Evolutionary conservation across 2,797 vertebrate genomes (phyloP).

Genomic region (Channallabes apus): DNA sequence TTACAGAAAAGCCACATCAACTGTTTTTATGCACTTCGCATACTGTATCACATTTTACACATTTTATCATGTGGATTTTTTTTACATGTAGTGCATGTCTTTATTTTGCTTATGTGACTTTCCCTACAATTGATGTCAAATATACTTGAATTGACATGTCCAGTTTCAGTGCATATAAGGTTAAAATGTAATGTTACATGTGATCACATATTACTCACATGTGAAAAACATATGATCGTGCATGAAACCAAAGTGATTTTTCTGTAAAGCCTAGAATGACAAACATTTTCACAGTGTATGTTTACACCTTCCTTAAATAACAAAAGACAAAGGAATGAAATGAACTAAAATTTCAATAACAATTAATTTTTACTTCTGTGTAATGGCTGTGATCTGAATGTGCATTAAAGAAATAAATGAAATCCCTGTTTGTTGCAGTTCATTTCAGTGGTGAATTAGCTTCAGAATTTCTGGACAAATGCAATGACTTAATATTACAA

Average conservation of each 20-base stretch:
- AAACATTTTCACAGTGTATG: slow-evolving; percentile 24
- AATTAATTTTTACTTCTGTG: background rate
- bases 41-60: background rate
- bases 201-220: slow-evolving; percentile 9
- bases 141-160: background rate
- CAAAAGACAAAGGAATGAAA: slow-evolving; percentile 19
- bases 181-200: background rate
- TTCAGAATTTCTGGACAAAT: slow-evolving; percentile 30
- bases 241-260: background rate
- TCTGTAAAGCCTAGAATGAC: background rate
- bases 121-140: background rate
- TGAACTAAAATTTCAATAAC: background rate
- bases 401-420: slow-evolving; percentile 11
- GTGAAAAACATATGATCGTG: background rate
- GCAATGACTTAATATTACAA: slow-evolving; percentile 63
- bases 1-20: background rate
- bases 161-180: background rate
- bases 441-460: slow-evolving; percentile 36
- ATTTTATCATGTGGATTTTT: background rate
- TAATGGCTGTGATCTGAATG: background rate
- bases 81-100: background rate
- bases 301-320: background rate
- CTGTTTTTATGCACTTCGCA: background rate
- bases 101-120: background rate
- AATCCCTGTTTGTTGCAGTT: slow-evolving; percentile 35